Evolutionary conservation across 2,888 invertebrate species (phyloP).

Genomic region (Tromatobia lineatoria): DNA sequence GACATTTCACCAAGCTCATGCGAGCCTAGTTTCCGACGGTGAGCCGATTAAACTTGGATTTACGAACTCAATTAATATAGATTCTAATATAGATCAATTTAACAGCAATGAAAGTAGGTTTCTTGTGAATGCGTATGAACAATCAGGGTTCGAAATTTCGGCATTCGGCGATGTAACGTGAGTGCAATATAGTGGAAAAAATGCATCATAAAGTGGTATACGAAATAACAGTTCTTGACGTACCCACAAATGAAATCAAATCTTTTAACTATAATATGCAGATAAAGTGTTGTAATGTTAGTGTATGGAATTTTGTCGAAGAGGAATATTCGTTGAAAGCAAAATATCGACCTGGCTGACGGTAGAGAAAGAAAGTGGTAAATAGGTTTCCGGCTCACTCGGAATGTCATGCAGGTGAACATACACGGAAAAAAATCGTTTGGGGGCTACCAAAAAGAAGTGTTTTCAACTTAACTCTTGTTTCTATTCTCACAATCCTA

Average conservation of each 20-base stretch:
- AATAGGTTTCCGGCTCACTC: slow-evolving; percentile 46
- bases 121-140: background rate
- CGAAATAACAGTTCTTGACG: background rate
- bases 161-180: too few species aligned
- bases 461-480: too few species aligned
- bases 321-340: background rate
- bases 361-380: slow-evolving; percentile 16
- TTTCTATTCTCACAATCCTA: too few species aligned
- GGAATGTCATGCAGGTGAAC: background rate
- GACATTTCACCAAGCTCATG: slow-evolving; percentile 52
- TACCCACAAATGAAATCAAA: too few species aligned
- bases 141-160: background rate
- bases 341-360: background rate
- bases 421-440: too few species aligned
- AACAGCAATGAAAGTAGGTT: background rate
- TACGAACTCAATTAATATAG: background rate
- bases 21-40: slow-evolving; percentile 60
- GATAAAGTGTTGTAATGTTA: too few species aligned
- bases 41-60: slow-evolving; percentile 57
- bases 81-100: background rate
- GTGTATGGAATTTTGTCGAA: background rate
- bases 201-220: background rate
- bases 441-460: too few species aligned
- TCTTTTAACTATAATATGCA: too few species aligned
- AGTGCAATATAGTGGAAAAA: too few species aligned